A percentile compares a stretch with the other conserved stretches of the same genome.
phyloP scores from a whole-genome alignment of 37 sponge, comb jelly and placozoan genomes.

The Amphimedon queenslandica region DNA sequence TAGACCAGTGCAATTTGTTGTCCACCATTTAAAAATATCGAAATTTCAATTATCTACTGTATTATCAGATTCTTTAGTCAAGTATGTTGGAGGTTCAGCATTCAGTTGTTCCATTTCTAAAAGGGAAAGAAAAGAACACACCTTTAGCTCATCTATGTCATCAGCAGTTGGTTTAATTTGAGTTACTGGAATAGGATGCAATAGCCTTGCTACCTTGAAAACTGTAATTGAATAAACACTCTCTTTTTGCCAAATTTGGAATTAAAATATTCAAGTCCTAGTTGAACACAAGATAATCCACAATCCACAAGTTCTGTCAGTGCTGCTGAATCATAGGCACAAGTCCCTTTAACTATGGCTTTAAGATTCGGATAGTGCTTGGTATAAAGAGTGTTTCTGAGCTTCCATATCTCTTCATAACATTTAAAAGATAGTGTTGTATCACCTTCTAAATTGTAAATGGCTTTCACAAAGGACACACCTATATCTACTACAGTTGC shows the following conservation, averaged over 20 bases:
- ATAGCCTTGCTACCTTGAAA: conserved; percentile 13
- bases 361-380: conserved; percentile 24
- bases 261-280: conserved; percentile 4
- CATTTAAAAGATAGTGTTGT: conserved; percentile 27
- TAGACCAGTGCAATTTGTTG: neutral
- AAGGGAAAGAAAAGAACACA: neutral
- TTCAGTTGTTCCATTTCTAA: neutral
- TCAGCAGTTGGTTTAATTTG: neutral
- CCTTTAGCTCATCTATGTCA: neutral
- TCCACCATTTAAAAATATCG: neutral
- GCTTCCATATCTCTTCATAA: conserved; percentile 18
- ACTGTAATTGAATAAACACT: neutral
- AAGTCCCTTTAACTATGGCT: conserved; percentile 6
- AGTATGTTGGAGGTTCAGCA: neutral
- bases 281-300: neutral
- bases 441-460: conserved; percentile 43
- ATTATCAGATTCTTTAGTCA: conserved; percentile 2
- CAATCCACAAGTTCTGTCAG: neutral
- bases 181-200: neutral
- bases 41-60: neutral
- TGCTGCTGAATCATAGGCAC: neutral
- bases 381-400: neutral
- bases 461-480: conserved; percentile 43
- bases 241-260: neutral
- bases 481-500: conserved; percentile 34